phyloP scores from a whole-genome alignment of 2,888 invertebrate genomes.

The Drosophila emarginata region DNA sequence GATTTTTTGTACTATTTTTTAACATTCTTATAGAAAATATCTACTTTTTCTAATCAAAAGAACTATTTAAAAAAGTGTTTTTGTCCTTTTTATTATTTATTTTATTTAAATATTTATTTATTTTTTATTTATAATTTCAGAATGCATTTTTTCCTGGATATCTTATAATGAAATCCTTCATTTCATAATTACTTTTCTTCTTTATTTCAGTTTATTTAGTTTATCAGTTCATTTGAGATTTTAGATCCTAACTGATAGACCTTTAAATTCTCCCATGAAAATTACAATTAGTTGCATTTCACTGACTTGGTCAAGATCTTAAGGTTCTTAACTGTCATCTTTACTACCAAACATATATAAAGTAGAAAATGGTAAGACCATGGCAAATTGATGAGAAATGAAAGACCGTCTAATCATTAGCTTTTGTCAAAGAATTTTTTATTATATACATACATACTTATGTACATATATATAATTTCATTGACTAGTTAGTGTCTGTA shows the following conservation, averaged over 20 bases:
- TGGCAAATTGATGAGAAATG: conserved; percentile 57
- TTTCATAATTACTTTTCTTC: too few species aligned
- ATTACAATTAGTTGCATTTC: conserved; percentile 54
- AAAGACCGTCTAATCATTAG: conserved; percentile 53
- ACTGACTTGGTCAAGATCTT: conserved; percentile 17
- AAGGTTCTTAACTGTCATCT: not conserved
- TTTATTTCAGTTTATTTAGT: not conserved
- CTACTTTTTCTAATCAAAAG: too few species aligned
- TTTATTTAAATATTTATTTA: too few species aligned
- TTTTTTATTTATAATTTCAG: too few species aligned
- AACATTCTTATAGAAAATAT: too few species aligned
- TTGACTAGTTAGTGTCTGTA: not conserved
- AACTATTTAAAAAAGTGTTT: too few species aligned
- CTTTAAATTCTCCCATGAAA: conserved; percentile 47
- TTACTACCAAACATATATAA: conserved; percentile 13
- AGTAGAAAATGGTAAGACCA: conserved; percentile 21
- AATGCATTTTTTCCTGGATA: too few species aligned
- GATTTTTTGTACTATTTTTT: too few species aligned
- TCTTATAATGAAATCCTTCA: too few species aligned
- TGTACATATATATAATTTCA: not conserved
- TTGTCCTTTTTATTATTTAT: too few species aligned
- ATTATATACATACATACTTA: not conserved
- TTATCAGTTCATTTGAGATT: not conserved
- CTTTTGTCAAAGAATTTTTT: conserved; percentile 28
- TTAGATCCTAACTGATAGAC: not conserved